These are phyloP conservation scores for Toxostoma redivivum DNA, from an alignment of 2,113 vertebrate species.

Conservation along the genomic window DNA sequence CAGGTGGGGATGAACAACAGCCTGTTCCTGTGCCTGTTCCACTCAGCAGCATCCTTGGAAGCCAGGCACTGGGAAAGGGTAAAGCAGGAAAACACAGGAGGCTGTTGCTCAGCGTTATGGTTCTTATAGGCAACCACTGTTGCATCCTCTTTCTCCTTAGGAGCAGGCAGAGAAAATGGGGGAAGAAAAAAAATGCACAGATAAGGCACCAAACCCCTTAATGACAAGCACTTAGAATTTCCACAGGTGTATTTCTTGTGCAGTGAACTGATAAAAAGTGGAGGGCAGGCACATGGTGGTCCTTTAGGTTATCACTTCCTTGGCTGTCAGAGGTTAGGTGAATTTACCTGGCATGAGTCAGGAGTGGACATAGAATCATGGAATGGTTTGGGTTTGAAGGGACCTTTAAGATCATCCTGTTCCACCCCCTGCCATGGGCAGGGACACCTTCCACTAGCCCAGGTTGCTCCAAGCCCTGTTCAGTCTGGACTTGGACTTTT, in stretches of 20 bases:
- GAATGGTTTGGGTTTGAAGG: not conserved
- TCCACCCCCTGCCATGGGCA: not conserved
- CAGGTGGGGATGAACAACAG: not conserved
- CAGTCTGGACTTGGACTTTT: fast-evolving
- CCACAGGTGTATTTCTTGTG: not conserved
- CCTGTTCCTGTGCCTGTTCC: not conserved
- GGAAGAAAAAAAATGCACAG: not conserved
- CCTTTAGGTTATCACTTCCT: not conserved
- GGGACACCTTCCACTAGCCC: not conserved
- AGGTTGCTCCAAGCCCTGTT: not conserved
- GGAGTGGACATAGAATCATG: not conserved
- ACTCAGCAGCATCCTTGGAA: not conserved
- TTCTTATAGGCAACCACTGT: not conserved
- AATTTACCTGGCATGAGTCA: not conserved
- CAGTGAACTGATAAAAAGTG: not conserved
- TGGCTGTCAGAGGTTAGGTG: not conserved
- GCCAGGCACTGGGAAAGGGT: not conserved
- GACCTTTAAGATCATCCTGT: not conserved
- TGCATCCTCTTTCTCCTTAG: not conserved
- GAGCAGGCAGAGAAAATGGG: not conserved
- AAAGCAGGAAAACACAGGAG: not conserved
- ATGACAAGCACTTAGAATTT: not conserved
- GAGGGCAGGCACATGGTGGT: not conserved
- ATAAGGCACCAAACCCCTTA: not conserved
- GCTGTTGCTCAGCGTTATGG: not conserved